These are phyloP conservation scores for Pseudomyrmex concolor DNA, from an alignment of 1,140 invertebrate genomes.

Conservation along the genomic window DNA sequence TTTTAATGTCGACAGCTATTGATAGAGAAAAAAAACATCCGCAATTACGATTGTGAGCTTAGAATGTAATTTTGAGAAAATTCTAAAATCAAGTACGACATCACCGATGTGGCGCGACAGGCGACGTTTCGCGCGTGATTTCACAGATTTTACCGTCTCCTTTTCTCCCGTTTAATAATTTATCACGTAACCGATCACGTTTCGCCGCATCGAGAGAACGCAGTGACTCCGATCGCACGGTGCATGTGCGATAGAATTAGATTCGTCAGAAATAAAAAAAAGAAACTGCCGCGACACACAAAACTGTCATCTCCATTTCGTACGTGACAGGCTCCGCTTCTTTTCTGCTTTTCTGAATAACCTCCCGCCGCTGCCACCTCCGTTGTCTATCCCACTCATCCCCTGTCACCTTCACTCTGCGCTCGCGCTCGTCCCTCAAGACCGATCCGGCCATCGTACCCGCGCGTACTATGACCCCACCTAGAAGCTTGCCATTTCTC, in stretches of 20 bases:
- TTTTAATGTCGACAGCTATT: neutral
- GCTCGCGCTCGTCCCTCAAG: constrained; percentile 49
- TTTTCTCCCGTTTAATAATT: constrained; percentile 38
- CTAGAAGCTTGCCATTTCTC: constrained; percentile 65
- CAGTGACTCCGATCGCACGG: constrained; percentile 40
- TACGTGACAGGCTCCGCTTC: constrained; percentile 71
- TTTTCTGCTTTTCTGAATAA: constrained; percentile 52
- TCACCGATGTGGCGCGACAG: too few relatives aligned
- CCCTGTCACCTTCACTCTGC: constrained; percentile 46
- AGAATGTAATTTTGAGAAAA: constrained; percentile 12
- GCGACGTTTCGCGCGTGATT: constrained; percentile 18
- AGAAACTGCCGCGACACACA: constrained; percentile 71
- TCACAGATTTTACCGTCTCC: neutral
- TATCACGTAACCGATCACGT: constrained; percentile 53
- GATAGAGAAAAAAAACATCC: neutral
- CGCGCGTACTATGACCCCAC: constrained; percentile 31
- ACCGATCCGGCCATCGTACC: constrained; percentile 56
- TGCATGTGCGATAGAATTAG: constrained; percentile 50
- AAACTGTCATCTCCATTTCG: constrained; percentile 78
- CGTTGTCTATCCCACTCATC: constrained; percentile 33
- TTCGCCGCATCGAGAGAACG: constrained; percentile 40
- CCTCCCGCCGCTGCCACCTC: neutral
- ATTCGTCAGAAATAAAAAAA: constrained; percentile 59
- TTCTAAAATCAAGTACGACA: constrained; percentile 21
- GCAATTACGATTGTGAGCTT: neutral